Conservation (phyloP, 2,113 vertebrate species). For the Clarias batrachus region DNA sequence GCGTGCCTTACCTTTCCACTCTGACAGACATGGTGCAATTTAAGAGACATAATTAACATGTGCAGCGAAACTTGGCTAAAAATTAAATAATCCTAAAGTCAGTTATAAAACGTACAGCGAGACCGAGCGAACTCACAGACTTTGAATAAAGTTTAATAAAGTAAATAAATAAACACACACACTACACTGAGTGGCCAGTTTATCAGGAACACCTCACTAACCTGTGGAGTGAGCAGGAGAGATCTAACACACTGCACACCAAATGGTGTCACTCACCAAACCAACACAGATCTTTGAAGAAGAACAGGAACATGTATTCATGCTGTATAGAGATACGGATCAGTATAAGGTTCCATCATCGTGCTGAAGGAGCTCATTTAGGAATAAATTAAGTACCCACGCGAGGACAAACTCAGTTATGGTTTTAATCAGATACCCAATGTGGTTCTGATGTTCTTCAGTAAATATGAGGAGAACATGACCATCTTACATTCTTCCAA, state of each 20-base stretch:
- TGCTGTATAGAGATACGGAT: neutral
- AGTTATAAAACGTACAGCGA: neutral
- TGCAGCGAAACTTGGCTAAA: slow-evolving; percentile 43
- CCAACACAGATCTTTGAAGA: neutral
- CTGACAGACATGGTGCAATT: slow-evolving; percentile 77
- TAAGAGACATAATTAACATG: slow-evolving; percentile 74
- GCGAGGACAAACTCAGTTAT: neutral
- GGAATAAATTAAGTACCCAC: neutral
- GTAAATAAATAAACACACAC: neutral
- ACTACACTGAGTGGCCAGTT: neutral
- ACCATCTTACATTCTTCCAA: neutral
- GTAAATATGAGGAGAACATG: neutral
- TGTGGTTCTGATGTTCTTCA: neutral
- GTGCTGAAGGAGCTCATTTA: neutral
- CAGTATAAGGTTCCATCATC: neutral
- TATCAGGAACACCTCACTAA: neutral
- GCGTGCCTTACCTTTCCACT: slow-evolving; percentile 78
- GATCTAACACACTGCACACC: neutral
- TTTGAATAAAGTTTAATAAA: neutral
- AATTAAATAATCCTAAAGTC: neutral
- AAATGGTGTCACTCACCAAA: neutral
- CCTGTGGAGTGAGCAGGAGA: neutral
- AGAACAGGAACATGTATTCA: neutral
- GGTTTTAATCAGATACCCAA: neutral
- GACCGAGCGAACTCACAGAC: neutral